Percentiles rank a stretch among this genome's conserved stretches.
Conservation (phyloP, 2,797 vertebrate genomes). For the Buphagus erythrorhynchus region DNA sequence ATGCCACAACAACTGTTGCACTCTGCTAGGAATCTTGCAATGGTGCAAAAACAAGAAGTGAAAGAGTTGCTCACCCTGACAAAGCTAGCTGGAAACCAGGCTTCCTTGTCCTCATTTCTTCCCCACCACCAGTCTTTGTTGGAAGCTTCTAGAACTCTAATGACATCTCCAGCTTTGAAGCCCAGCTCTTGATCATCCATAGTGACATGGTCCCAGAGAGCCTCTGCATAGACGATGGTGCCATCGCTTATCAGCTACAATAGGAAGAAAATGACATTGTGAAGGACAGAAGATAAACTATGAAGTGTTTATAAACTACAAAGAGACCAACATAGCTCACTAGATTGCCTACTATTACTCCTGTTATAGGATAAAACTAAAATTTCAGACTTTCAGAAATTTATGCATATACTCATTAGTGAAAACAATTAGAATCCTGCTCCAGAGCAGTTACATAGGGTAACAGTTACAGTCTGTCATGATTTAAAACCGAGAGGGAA, state of each 20-base stretch:
- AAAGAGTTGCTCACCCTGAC: constrained; percentile 88
- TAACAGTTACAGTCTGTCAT: background rate
- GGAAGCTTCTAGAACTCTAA: constrained; percentile 91
- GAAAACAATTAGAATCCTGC: background rate
- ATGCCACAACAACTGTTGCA: background rate
- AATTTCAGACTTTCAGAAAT: background rate
- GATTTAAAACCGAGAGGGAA: background rate
- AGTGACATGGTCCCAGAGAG: constrained; percentile 98
- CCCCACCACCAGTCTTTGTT: constrained; percentile 99
- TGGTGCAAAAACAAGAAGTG: background rate
- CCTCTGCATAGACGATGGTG: constrained; percentile 90
- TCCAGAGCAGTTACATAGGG: background rate
- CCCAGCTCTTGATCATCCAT: constrained; percentile 98
- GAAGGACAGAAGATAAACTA: background rate
- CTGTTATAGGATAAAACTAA: background rate
- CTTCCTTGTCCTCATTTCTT: constrained; percentile 87
- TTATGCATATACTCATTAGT: background rate
- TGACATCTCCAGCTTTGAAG: constrained; percentile 97
- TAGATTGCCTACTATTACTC: background rate
- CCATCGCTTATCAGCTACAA: constrained; percentile 90
- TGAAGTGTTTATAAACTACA: background rate
- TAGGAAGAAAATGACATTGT: background rate
- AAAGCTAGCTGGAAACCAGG: constrained; percentile 98
- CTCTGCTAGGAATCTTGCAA: background rate
- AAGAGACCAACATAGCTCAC: background rate